Percentiles rank a stretch among this genome's conserved stretches.
Evolutionary conservation across 1,140 invertebrate species (phyloP).

Genomic region (Delia radicum): DNA sequence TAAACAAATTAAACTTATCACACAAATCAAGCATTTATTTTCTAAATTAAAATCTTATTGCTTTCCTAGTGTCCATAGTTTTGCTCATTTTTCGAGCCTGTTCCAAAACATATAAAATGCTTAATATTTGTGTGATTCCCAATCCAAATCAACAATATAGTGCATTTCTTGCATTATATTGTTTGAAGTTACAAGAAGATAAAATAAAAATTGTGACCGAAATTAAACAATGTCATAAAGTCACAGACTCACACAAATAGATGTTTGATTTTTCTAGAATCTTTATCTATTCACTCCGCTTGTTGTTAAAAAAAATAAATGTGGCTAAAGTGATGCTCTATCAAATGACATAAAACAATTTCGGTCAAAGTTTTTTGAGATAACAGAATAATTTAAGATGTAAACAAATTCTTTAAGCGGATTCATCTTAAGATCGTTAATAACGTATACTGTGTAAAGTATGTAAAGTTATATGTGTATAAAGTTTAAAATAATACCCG

Average conservation of each 20-base stretch:
- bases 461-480: too few species aligned
- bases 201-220: slow-evolving; percentile 9
- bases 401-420: slow-evolving; percentile 2
- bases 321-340: neutral
- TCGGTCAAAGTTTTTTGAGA: slow-evolving; percentile 32
- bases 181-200: neutral
- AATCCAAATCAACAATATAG: neutral
- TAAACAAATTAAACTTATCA: slow-evolving; percentile 24
- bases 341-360: slow-evolving; percentile 21
- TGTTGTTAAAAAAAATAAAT: too few species aligned
- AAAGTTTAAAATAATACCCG: too few species aligned
- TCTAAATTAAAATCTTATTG: slow-evolving; percentile 22
- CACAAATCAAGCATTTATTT: slow-evolving; percentile 28
- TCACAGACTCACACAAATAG: neutral
- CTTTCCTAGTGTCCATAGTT: neutral
- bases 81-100: neutral
- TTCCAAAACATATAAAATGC: neutral
- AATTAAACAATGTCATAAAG: neutral
- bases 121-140: slow-evolving; percentile 9
- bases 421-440: too few species aligned
- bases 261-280: neutral
- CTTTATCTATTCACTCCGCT: neutral
- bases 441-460: too few species aligned
- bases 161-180: neutral
- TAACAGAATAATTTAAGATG: neutral